Evolutionary conservation across 2,888 invertebrate species (phyloP).

Genomic region (Crossocerus cetratus): DNA sequence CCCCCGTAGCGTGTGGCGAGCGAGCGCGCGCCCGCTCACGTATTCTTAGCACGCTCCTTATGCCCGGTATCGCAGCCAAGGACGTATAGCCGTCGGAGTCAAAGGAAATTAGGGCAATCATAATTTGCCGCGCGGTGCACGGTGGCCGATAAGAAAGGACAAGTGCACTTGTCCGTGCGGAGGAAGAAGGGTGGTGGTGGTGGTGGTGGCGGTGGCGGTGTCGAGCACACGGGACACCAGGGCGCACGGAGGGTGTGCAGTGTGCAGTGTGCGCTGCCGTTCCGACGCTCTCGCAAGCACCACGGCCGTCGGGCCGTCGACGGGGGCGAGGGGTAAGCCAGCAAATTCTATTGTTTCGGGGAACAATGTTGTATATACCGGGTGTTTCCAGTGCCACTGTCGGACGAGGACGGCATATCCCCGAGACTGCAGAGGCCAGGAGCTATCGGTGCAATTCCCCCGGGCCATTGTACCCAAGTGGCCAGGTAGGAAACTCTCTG

Average conservation of each 20-base stretch:
- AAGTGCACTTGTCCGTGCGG: slow-evolving; percentile 60
- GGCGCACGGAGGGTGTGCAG: too few species aligned
- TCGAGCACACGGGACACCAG: slow-evolving; percentile 22
- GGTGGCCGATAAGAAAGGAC: slow-evolving; percentile 59
- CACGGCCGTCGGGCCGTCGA: slow-evolving; percentile 8
- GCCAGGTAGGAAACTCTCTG: slow-evolving; percentile 45
- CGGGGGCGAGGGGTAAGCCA: slow-evolving; percentile 12
- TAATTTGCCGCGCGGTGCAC: slow-evolving; percentile 60
- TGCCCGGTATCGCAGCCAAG: slow-evolving; percentile 41
- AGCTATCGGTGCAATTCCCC: slow-evolving; percentile 17
- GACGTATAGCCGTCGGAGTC: slow-evolving; percentile 48
- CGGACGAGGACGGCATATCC: not conserved
- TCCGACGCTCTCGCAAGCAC: not conserved
- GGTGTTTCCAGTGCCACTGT: slow-evolving; percentile 51
- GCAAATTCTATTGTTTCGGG: slow-evolving; percentile 59
- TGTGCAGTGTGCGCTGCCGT: slow-evolving; percentile 2
- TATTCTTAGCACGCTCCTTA: slow-evolving; percentile 8
- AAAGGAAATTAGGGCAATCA: slow-evolving; percentile 66
- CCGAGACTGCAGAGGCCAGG: slow-evolving; percentile 5
- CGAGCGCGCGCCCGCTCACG: not conserved
- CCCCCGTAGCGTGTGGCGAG: slow-evolving; percentile 1
- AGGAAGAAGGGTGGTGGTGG: too few species aligned
- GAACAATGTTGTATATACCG: slow-evolving; percentile 62
- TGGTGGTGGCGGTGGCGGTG: slow-evolving; percentile 10
- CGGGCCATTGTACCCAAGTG: slow-evolving; percentile 41